Conservation (phyloP, 2,797 vertebrate genomes). For the Sphenodon punctatus region DNA sequence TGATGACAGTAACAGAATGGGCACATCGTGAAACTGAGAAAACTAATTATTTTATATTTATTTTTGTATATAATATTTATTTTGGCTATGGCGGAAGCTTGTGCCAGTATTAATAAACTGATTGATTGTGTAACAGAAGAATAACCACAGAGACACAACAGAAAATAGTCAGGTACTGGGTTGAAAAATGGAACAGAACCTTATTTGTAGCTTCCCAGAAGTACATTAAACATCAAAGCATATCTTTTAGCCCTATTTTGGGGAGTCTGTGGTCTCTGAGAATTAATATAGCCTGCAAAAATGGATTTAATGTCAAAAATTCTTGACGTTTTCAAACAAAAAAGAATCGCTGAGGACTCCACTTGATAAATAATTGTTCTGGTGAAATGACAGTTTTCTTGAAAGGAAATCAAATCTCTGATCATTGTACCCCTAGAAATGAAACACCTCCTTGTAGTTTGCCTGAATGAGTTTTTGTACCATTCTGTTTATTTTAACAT, state of each 20-base stretch:
- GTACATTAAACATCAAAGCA: conserved; percentile 63
- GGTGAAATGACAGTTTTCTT: conserved; percentile 72
- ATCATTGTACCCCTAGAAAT: conserved; percentile 73
- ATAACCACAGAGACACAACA: conserved; percentile 44
- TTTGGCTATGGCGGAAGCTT: too few relatives aligned
- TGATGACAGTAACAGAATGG: conserved; percentile 69
- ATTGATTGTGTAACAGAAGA: conserved; percentile 68
- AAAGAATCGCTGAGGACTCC: conserved; percentile 56
- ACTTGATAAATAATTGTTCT: conserved; percentile 72
- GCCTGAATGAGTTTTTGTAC: conserved; percentile 60
- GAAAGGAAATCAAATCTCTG: conserved; percentile 73
- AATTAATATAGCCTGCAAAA: conserved; percentile 68
- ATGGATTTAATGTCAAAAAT: conserved; percentile 68
- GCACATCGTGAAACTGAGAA: too few relatives aligned
- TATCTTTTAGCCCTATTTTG: conserved; percentile 59
- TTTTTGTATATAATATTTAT: too few relatives aligned
- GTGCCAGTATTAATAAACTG: too few relatives aligned
- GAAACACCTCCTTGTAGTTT: conserved; percentile 75
- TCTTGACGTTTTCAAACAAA: conserved; percentile 66
- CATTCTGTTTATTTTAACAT: conserved; percentile 68
- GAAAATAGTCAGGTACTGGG: conserved; percentile 59
- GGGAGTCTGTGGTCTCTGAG: conserved; percentile 55
- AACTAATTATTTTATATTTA: too few relatives aligned
- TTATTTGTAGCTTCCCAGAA: conserved; percentile 39
- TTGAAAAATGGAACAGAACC: conserved; percentile 45